Evolutionary conservation across 2,888 invertebrate genomes (phyloP), one percentile per base, ranked within the genome.

Genomic region (Dasypolia templi): DNA sequence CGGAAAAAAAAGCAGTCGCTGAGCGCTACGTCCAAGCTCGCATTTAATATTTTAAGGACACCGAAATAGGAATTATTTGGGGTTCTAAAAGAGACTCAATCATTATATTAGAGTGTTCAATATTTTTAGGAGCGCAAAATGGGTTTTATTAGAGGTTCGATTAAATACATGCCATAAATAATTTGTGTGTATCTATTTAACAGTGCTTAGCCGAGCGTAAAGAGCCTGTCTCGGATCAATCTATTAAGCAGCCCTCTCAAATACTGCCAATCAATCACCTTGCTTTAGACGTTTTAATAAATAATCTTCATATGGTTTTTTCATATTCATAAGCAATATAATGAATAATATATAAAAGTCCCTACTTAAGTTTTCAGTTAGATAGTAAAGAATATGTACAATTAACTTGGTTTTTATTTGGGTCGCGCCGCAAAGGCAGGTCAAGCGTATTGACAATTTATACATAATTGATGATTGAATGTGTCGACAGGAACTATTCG

Each of bases 361-460:
- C 3, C 26, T 26, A 46, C 4, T 49, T 44, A 66, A 22, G 26
- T 58, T 46, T 72, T 44, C 39, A 51, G 51, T 49, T 3, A 51
- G 42, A 44, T n/a, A 51, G 42, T 46, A 44, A 64, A 32, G 22
- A 17, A 17, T 64, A 29, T 39, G 51, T 53, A 77, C 39, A 72
- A 58, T 35, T 44, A 64, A 49, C 26, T 46, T 53, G 11, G 66
- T 71, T 77, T 76, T 76, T 9, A 81, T 81, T 72, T 76, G 65
- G 81, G 65, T 80, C 81, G 63, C 58, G 67, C 44, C 51, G 67
- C 32, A 58, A 53, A 53, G 39, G 12, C 35, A 72, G 77, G 77
- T 80, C 80, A 81, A 32, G 59, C 77, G n/a, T 77, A 80, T 82
- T 81, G 82, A 65, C 80, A 80, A 77, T 53, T 46, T 44, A 55